Evolutionary conservation across 2,113 vertebrate genomes (phyloP).

Genomic region (Cottus gobio): DNA sequence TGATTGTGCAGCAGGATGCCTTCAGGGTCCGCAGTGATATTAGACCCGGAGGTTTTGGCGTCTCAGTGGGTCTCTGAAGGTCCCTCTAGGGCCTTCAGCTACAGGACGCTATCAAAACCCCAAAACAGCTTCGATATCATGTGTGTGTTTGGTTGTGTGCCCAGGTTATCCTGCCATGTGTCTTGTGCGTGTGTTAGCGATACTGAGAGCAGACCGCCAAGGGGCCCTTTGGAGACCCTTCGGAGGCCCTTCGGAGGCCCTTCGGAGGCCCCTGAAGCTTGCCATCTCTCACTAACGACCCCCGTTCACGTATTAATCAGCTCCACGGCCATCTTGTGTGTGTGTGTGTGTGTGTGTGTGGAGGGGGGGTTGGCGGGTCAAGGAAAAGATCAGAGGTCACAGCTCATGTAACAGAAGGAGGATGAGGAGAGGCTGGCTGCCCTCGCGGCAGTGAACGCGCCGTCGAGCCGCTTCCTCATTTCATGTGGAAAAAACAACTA

Average conservation of each 20-base stretch:
- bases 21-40: conserved; percentile 5
- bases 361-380: background rate
- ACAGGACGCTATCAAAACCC: background rate
- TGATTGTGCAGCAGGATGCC: background rate
- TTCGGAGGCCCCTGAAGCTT: conserved; percentile 14
- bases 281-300: conserved; percentile 12
- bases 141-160: conserved; percentile 30
- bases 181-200: conserved; percentile 19
- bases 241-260: no score
- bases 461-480: conserved; percentile 95
- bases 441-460: conserved; percentile 88
- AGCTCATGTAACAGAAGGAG: conserved; percentile 20
- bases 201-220: background rate
- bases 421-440: conserved; percentile 64
- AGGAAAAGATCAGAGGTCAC: conserved; percentile 49
- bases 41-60: background rate
- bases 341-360: conserved; percentile 4
- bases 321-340: conserved; percentile 1
- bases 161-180: conserved; percentile 21
- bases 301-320: conserved; percentile 24
- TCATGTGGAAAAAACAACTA: conserved; percentile 99
- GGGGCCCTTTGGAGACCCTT: conserved; percentile 6
- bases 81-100: conserved; percentile 21
- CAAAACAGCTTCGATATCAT: conserved; percentile 29
- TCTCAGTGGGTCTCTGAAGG: conserved; percentile 1